Conservation (phyloP, 1,140 invertebrate species). For the Bombus confusus region DNA sequence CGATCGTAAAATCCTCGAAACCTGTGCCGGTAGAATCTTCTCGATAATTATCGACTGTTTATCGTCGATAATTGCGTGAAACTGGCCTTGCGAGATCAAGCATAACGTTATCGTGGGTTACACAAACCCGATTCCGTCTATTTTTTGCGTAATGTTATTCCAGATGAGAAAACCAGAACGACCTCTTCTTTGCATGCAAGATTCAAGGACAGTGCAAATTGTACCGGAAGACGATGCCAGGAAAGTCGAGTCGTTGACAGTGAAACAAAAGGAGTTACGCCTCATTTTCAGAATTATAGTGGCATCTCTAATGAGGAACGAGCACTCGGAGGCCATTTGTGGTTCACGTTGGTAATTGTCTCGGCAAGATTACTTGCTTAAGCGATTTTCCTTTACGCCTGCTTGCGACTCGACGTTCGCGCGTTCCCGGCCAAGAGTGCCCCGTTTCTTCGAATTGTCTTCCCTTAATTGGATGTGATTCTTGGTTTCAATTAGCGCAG, state of each 20-base stretch:
- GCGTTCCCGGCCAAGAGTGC: not conserved
- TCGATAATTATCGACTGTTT: conserved; percentile 4
- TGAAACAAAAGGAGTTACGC: conserved; percentile 33
- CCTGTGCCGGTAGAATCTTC: too few relatives aligned
- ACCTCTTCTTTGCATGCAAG: not conserved
- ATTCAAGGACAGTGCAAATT: conserved; percentile 29
- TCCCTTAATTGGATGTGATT: not conserved
- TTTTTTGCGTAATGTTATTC: conserved; percentile 6
- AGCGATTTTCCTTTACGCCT: conserved; percentile 32
- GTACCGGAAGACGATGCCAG: conserved; percentile 35
- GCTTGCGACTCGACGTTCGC: not conserved
- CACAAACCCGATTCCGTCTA: conserved; percentile 7
- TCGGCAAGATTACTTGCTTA: conserved; percentile 34
- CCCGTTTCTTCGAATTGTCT: not conserved
- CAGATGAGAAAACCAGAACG: conserved; percentile 5
- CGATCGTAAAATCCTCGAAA: too few relatives aligned
- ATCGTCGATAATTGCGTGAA: conserved; percentile 18
- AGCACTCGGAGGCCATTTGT: conserved; percentile 29
- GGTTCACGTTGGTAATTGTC: conserved; percentile 45
- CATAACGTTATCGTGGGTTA: conserved; percentile 13
- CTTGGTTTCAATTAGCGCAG: not conserved
- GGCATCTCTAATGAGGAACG: conserved; percentile 40
- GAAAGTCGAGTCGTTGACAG: not conserved
- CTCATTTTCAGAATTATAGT: conserved; percentile 40
- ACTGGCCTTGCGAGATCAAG: not conserved